Evolutionary conservation across 1,140 invertebrate genomes (phyloP).

Genomic region (Holotrichia oblita): DNA sequence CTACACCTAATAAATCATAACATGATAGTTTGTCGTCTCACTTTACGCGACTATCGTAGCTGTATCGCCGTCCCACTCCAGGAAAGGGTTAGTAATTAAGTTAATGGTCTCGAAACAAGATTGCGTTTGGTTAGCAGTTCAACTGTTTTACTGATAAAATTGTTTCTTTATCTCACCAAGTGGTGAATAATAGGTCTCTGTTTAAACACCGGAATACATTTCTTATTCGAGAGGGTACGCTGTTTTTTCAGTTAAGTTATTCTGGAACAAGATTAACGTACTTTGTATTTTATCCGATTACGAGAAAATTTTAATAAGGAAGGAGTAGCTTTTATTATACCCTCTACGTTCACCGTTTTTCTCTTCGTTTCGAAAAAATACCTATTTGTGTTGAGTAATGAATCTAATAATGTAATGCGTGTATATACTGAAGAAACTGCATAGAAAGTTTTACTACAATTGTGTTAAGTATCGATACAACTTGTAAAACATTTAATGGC

Average conservation of each 20-base stretch:
- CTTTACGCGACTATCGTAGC: not conserved
- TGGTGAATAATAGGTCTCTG: constrained; percentile 52
- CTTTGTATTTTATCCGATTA: constrained; percentile 33
- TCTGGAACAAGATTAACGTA: constrained; percentile 33
- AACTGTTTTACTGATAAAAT: constrained; percentile 60
- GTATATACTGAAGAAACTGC: too few relatives aligned
- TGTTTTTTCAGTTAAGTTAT: constrained; percentile 40
- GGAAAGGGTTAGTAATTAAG: constrained; percentile 61
- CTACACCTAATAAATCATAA: constrained; percentile 50
- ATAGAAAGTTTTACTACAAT: too few relatives aligned
- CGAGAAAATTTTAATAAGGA: constrained; percentile 17
- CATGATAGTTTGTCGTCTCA: constrained; percentile 43
- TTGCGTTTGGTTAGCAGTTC: constrained; percentile 61
- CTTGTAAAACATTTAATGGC: too few relatives aligned
- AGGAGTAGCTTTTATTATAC: not conserved
- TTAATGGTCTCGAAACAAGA: constrained; percentile 63
- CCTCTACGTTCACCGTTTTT: not conserved
- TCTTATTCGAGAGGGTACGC: constrained; percentile 40
- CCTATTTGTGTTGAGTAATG: too few relatives aligned
- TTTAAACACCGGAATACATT: constrained; percentile 46
- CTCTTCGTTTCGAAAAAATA: too few relatives aligned
- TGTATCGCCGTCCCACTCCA: constrained; percentile 44
- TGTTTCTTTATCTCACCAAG: constrained; percentile 59
- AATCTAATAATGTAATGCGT: too few relatives aligned
- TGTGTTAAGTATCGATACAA: too few relatives aligned